phyloP scores from a whole-genome alignment of 2,888 invertebrate genomes.

The Scaptomyza reducta region DNA sequence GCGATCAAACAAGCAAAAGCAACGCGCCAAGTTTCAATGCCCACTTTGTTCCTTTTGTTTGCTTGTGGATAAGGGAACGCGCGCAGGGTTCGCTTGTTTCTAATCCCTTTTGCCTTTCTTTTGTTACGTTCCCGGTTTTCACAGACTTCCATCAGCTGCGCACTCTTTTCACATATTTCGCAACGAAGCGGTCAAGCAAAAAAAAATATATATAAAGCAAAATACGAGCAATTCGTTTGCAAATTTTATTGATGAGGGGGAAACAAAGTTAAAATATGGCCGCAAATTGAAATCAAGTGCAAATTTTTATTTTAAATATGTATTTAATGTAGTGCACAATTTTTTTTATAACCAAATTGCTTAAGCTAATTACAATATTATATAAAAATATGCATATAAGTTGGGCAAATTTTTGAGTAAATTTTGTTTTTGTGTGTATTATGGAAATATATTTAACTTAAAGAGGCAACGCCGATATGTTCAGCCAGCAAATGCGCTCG shows the following conservation, averaged over 20 bases:
- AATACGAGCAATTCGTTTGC: conserved; percentile 25
- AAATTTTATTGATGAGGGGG: conserved; percentile 9
- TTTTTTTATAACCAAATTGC: conserved; percentile 28
- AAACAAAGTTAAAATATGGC: background rate
- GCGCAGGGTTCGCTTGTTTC: conserved; percentile 31
- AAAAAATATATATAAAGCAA: background rate
- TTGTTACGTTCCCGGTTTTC: conserved; percentile 39
- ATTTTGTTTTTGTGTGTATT: conserved; percentile 12
- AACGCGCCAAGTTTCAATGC: conserved; percentile 16
- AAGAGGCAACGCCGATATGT: conserved; percentile 77
- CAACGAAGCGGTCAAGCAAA: background rate
- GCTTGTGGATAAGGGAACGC: conserved; percentile 28
- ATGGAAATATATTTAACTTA: conserved; percentile 26
- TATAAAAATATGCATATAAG: conserved; percentile 31
- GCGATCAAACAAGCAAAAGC: conserved; percentile 58
- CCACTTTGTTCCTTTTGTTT: conserved; percentile 28
- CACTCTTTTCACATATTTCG: background rate
- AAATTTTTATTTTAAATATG: conserved; percentile 4
- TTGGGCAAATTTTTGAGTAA: conserved; percentile 18
- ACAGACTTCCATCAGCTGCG: conserved; percentile 38
- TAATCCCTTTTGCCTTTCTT: background rate
- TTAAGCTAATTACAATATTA: conserved; percentile 41
- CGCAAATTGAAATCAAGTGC: conserved; percentile 4
- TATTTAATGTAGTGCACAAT: conserved; percentile 50
- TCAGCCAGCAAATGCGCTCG: conserved; percentile 81